A percentile compares a stretch with the other conserved stretches of the same genome.
phyloP scores from a whole-genome alignment of 2,888 invertebrate species.

The Oscheius myriophilus region DNA sequence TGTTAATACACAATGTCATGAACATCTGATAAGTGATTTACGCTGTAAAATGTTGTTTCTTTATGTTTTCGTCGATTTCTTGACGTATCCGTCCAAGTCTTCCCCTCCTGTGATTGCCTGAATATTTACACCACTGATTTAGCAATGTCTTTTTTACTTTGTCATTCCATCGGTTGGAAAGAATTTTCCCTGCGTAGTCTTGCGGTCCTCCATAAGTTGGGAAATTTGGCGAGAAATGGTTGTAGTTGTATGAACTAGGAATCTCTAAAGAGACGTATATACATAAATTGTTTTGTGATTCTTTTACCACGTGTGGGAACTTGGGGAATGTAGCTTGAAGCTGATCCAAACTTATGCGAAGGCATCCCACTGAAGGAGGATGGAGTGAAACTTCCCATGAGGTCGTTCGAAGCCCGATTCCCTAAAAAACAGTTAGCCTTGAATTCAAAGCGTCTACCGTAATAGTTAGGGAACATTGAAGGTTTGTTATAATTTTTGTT shows the following conservation, averaged over 20 bases:
- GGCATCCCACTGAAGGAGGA: neutral
- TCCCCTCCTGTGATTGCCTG: constrained; percentile 13
- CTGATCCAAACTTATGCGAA: constrained; percentile 9
- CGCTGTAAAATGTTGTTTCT: too few species aligned
- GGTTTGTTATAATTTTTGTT: constrained; percentile 17
- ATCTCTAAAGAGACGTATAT: neutral
- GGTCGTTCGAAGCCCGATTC: constrained; percentile 37
- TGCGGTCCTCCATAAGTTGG: constrained; percentile 4
- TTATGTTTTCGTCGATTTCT: too few species aligned
- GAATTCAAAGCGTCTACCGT: constrained; percentile 22
- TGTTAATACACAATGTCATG: too few species aligned
- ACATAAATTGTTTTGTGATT: too few species aligned
- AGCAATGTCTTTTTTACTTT: constrained; percentile 5
- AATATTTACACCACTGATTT: neutral
- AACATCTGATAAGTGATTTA: too few species aligned
- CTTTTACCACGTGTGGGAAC: constrained; percentile 4
- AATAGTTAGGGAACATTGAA: constrained; percentile 29
- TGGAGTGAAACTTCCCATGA: constrained; percentile 41
- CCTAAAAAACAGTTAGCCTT: constrained; percentile 24
- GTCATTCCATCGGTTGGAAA: constrained; percentile 25
- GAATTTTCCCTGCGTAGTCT: constrained; percentile 11
- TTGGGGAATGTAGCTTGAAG: constrained; percentile 19
- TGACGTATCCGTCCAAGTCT: constrained; percentile 17
- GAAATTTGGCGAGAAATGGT: constrained; percentile 16
- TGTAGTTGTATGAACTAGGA: constrained; percentile 8